Evolutionary conservation across 2,113 vertebrate species (phyloP).

Genomic region (Tetrao urogallus): DNA sequence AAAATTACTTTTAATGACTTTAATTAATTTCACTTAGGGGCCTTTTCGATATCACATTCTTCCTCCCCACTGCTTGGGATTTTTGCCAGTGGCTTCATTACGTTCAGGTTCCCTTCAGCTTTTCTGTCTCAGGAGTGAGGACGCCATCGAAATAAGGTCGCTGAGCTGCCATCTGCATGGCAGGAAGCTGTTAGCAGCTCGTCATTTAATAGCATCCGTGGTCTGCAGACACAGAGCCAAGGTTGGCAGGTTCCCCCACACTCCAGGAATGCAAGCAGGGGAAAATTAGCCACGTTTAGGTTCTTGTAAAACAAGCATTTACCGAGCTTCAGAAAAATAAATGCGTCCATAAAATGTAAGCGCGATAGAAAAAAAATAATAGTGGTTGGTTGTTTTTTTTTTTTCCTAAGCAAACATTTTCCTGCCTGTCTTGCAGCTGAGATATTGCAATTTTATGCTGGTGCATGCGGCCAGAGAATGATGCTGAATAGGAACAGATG

Average conservation of each 20-base stretch:
- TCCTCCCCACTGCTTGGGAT: slow-evolving; percentile 7
- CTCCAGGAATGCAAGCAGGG: background rate
- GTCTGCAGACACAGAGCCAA: background rate
- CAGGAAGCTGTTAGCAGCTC: background rate
- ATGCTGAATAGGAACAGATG: slow-evolving; percentile 25
- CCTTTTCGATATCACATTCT: background rate
- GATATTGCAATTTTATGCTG: background rate
- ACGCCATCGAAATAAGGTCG: background rate
- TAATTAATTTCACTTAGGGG: slow-evolving; percentile 46
- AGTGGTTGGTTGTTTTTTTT: background rate
- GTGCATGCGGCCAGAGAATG: background rate
- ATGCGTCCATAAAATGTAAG: background rate
- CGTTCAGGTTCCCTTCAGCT: background rate
- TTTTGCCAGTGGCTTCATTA: slow-evolving; percentile 29
- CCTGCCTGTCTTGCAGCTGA: slow-evolving; percentile 15
- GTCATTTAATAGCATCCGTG: background rate
- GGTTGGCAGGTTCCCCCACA: background rate
- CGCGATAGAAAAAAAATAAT: background rate
- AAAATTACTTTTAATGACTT: background rate
- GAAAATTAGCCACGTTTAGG: background rate
- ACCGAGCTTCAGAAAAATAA: background rate
- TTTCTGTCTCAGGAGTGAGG: background rate
- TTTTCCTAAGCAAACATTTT: background rate
- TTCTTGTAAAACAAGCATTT: background rate
- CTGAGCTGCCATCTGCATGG: background rate